Base-by-base conservation (phyloP, 2,113 vertebrate species). In the Callipepla californica region DNA sequence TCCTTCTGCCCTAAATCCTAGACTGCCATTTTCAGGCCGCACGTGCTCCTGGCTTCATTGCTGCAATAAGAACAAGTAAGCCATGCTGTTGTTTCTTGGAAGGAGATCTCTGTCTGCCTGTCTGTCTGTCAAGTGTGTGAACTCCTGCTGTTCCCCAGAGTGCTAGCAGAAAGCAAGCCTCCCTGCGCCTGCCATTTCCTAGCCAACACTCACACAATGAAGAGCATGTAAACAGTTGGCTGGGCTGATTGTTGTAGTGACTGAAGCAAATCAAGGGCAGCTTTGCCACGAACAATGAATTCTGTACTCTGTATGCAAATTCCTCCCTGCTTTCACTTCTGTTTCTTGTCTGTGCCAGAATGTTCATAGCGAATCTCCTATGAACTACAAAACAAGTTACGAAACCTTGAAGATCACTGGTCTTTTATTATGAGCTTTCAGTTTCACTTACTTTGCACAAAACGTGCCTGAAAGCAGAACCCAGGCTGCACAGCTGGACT, bases 151-250 rank as follows among this genome's bases (percentile, higher is more conserved):
- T 83, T 95, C 90, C 82, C 79, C 66, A 28, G 88, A 85, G 80
- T 59, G 26, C 38, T 50, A 79, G 47, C 69, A 75, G 86, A 96
- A 97, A 97, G 94, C 87, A 96, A 97, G 96, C 92, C 92, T 92
- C 81, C 40, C 82, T 76, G 85, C 6, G 40, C n/a, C 65, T 96
- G 65, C 73, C 81, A 90, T 95, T 95, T 96, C 88, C 87, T 85
- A 94, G 96, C 97, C 97, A 97, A 97, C 92, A 93, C 83, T 66
- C 88, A 89, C 90, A 97, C 95, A 96, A 97, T 95, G 93, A 90
- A 97, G 88, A 88, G 82, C 89, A 90, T 96, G 94, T 96, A 97
- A 97, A 97, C 94, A 97, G 84, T 95, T 92, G 92, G 74, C 95
- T 94, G 94, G 58, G 85, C 65, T 87, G 90, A 96, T 94, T 94